phyloP scores from a whole-genome alignment of 2,888 invertebrate species.

The Morinoia aosen region DNA sequence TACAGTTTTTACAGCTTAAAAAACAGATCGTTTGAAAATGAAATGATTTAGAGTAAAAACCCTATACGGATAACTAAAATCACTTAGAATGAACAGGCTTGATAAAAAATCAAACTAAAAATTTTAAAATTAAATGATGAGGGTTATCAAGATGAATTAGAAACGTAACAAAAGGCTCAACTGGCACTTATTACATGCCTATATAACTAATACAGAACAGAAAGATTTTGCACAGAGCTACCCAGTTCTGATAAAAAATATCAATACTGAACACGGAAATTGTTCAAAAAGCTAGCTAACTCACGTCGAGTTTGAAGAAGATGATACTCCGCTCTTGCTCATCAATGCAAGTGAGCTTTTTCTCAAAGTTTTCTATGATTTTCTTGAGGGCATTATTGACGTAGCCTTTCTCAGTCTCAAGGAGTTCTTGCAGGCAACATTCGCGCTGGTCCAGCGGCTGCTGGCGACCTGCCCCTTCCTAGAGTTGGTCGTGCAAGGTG shows the following conservation, averaged over 20 bases:
- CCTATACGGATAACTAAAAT: neutral
- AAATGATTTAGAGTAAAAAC: neutral
- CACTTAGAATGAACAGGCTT: neutral
- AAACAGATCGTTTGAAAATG: neutral
- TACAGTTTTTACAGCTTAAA: too few species aligned
- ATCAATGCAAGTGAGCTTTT: neutral
- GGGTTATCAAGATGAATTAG: too few species aligned
- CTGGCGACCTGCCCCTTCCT: conserved; percentile 30
- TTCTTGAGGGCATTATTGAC: conserved; percentile 88
- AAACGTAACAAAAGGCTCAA: too few species aligned
- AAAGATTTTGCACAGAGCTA: neutral
- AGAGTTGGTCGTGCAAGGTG: neutral
- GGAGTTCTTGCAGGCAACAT: conserved; percentile 79
- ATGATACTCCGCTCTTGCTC: conserved; percentile 78
- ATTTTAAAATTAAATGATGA: neutral
- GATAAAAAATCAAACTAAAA: neutral
- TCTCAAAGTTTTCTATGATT: conserved; percentile 80
- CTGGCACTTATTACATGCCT: neutral
- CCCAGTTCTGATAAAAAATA: neutral
- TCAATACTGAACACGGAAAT: neutral
- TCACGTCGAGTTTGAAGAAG: conserved; percentile 91
- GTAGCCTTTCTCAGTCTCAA: conserved; percentile 98
- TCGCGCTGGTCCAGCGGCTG: conserved; percentile 63
- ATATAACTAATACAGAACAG: neutral
- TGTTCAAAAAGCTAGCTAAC: neutral